Evolutionary conservation across 1,140 invertebrate species (phyloP), one percentile per base, ranked within the genome.

Genomic region (Anoplolepis gracilipes): DNA sequence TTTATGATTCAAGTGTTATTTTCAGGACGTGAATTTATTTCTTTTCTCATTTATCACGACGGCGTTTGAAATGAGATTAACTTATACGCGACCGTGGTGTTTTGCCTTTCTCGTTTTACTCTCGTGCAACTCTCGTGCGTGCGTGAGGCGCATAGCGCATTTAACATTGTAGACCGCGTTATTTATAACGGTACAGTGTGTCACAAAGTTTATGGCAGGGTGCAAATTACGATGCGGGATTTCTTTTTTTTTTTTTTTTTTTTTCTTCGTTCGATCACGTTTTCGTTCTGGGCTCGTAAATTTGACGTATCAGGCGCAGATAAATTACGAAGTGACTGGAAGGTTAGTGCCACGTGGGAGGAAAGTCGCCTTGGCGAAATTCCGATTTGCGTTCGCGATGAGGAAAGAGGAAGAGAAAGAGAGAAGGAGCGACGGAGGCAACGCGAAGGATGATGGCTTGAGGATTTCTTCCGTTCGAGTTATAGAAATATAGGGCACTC

Each of bases 311-410:
- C 78, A 67, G 85, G 64, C 88, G 77, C 84, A 33, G 72, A 89
- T 89, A 87, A 89, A 89, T 89, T 86, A 87, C 79, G 36, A 89
- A 69, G 55, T 70, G 84, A 77, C 69, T 62, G 69, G 73, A 81
- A 89, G 88, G 85, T 78, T 86, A 86, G 72, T 61, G 39, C 53
- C 67, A 57, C 87, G 88, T 89, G 77, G 88, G 85, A 85, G 88
- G 65, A 77, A 70, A 62, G 84, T 61, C 62, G 53, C 33, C 86
- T 78, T 57, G 86, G 81, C 69, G 49, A 89, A 89, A 88, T 88
- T 89, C 39, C 87, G 73, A 85, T 89, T 82, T 64, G 72, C 59
- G 46, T 76, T 78, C 42, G 36, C 16, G 33, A 28, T 33, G 46
- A 57, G 65, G 42, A 53, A 75, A 36, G 53, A 39, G 59, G 13